Conservation (phyloP, 2,797 vertebrate species). For the Mormyrops attenuatus region DNA sequence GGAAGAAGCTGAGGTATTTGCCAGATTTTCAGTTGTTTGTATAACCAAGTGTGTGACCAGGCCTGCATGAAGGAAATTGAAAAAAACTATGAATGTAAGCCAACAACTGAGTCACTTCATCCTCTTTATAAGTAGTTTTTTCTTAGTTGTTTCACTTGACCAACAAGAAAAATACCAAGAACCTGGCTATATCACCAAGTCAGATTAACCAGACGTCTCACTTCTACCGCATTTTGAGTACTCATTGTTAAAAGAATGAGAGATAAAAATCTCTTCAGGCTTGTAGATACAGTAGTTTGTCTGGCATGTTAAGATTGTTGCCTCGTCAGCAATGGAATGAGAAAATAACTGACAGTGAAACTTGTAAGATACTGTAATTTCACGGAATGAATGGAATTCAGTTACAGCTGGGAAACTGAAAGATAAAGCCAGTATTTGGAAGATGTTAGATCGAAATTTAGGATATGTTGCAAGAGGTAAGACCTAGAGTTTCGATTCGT, state of each 20-base stretch:
- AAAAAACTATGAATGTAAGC: not conserved
- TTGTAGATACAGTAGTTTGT: not conserved
- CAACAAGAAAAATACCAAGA: not conserved
- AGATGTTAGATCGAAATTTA: not conserved
- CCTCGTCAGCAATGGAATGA: not conserved
- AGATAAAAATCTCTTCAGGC: not conserved
- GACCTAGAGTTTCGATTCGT: not conserved
- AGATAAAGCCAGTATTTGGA: not conserved
- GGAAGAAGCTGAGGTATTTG: not conserved
- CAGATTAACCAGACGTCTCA: not conserved
- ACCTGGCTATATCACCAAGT: not conserved
- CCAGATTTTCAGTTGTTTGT: not conserved
- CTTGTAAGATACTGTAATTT: not conserved
- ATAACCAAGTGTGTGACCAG: not conserved
- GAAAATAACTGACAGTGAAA: not conserved
- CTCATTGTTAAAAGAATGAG: not conserved
- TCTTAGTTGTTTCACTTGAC: not conserved
- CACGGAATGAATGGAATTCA: not conserved
- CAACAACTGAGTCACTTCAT: not conserved
- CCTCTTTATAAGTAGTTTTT: not conserved
- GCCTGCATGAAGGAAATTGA: not conserved
- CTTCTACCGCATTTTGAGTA: not conserved
- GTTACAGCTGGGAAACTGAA: not conserved
- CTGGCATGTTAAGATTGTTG: conserved; percentile 4
- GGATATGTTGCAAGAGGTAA: not conserved